Evolutionary conservation across 2,888 invertebrate genomes (phyloP), one percentile per base, ranked within the genome.

Genomic region (Tenthredo distinguenda): DNA sequence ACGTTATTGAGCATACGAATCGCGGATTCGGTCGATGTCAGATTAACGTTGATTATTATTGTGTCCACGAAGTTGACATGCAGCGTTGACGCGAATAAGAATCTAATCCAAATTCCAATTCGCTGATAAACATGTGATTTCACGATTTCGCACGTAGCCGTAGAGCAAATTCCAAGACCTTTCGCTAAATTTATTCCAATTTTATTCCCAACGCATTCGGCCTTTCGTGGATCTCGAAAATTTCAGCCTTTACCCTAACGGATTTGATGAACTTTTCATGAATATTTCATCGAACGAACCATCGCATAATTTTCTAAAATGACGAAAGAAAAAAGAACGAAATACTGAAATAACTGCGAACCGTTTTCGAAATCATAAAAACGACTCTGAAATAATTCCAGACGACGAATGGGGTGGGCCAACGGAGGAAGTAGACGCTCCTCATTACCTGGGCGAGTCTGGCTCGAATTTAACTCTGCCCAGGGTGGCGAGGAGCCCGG

Each of bases 331-430:
- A 12, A 12, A 21, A 21, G 0, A 12, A 31, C 21, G 26, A 47
- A 74, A 74, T 40, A 7, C 9, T 47, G 12, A 26, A 76, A 43
- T 26, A 5, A 76, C 6, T 21, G 47, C 21, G 40, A 15, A 47
- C 15, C 9, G 26, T 15, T n/a, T 47, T 40, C 9, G 10, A 26
- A 47, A 40, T 26, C 21, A 37, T 26, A 26, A n/a, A 43, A 76
- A 62, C 26, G 0, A 26, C 10, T 21, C 2, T 18, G 34, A 34
- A 68, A 34, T 34, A 15, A 21, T 95, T 96, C 10, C 95, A 97
- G 97, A 97, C 94, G 97, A 97, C 90, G 97, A 97, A 91, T 97
- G 97, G 97, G 92, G 93, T 34, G 92, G 88, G 15, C 87, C 90
- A 4, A 88, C 89, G n/a, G 93, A 93, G 82, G 93, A 93, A 47